Conservation (phyloP, 2,888 invertebrate genomes). For the Punctoribates punctum region DNA sequence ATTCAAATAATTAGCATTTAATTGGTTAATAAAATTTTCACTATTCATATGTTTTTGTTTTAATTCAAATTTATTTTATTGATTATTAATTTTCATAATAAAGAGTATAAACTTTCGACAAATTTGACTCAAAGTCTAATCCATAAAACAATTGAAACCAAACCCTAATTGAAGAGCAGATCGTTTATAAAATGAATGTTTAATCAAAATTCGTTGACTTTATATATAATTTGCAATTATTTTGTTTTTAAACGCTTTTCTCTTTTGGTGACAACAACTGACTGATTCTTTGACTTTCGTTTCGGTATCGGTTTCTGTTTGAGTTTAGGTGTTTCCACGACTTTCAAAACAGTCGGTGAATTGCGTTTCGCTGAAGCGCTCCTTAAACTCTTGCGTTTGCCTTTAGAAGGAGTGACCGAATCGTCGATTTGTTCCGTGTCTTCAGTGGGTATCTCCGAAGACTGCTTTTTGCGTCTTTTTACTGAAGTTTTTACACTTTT, state of each 20-base stretch:
- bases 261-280: not conserved
- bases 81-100: too few relatives aligned
- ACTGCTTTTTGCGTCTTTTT: not conserved
- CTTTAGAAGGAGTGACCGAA: not conserved
- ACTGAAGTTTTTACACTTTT: not conserved
- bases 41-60: too few relatives aligned
- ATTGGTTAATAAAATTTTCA: too few relatives aligned
- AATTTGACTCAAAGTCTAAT: too few relatives aligned
- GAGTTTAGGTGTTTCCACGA: not conserved
- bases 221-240: not conserved
- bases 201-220: not conserved
- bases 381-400: not conserved
- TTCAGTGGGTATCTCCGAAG: not conserved
- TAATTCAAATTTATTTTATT: too few relatives aligned
- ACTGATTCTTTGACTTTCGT: not conserved
- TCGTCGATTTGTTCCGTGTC: not conserved
- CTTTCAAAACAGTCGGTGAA: not conserved
- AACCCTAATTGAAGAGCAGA: too few relatives aligned
- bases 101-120: too few relatives aligned
- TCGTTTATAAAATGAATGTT: too few relatives aligned
- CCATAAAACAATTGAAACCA: too few relatives aligned
- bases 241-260: not conserved
- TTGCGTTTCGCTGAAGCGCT: not conserved
- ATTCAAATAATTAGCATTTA: too few relatives aligned
- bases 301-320: not conserved